Conservation (phyloP, 2,888 invertebrate species). For the Polydrusus tereticollis region DNA sequence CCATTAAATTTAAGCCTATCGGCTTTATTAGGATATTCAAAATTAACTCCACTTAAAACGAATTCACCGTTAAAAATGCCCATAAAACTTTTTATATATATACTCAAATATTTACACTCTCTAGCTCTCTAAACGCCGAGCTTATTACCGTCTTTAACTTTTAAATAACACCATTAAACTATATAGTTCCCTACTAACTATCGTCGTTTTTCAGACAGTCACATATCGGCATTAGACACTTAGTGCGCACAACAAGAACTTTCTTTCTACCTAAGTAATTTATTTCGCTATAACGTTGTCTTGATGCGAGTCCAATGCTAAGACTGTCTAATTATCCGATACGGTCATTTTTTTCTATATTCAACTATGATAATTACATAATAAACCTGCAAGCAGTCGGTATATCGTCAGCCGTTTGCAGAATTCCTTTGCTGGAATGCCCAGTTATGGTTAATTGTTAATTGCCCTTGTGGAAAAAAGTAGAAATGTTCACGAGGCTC, state of each 20-base stretch:
- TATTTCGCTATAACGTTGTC: neutral
- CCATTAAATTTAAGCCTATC: neutral
- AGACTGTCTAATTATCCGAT: slow-evolving; percentile 30
- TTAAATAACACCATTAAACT: slow-evolving; percentile 26
- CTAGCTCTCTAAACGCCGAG: neutral
- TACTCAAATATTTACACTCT: slow-evolving; percentile 27
- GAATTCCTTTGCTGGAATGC: slow-evolving; percentile 44
- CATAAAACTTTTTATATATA: neutral
- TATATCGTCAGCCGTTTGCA: slow-evolving; percentile 24
- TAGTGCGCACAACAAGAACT: too few species aligned
- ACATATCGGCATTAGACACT: neutral
- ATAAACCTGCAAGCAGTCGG: slow-evolving; percentile 31
- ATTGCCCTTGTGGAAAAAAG: slow-evolving; percentile 40
- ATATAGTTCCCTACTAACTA: slow-evolving; percentile 15
- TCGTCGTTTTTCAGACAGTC: slow-evolving; percentile 22
- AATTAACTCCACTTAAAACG: neutral
- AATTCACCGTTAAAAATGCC: neutral
- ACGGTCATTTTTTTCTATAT: slow-evolving; percentile 17
- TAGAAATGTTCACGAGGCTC: slow-evolving; percentile 27
- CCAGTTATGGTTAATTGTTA: slow-evolving; percentile 49
- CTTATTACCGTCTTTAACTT: slow-evolving; percentile 25
- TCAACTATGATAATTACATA: slow-evolving; percentile 44
- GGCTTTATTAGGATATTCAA: neutral
- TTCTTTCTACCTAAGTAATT: too few species aligned
- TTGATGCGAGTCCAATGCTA: neutral